These are phyloP conservation scores for Grapholita molesta DNA, from an alignment of 1,140 invertebrate genomes.

Conservation along the genomic window DNA sequence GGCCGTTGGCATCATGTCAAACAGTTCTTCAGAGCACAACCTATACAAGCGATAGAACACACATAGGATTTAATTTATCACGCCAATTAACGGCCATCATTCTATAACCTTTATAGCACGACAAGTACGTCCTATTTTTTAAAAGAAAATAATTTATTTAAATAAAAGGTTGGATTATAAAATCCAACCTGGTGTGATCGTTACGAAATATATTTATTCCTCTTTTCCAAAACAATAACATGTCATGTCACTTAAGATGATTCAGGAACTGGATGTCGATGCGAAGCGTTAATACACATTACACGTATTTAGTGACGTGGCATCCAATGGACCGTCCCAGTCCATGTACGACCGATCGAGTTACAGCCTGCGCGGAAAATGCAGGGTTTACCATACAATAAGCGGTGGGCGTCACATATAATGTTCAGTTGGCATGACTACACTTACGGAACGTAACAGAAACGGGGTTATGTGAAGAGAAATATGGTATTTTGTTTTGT, in stretches of 20 bases:
- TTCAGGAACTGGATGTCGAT: background rate
- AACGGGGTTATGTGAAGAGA: background rate
- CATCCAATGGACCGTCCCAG: constrained; percentile 48
- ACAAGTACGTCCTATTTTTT: too few species aligned
- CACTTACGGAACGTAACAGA: background rate
- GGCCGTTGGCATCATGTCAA: too few species aligned
- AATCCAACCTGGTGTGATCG: background rate
- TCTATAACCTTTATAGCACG: too few species aligned
- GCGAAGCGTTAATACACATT: constrained; percentile 25
- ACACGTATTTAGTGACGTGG: constrained; percentile 23
- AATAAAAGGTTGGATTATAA: too few species aligned
- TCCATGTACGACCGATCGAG: constrained; percentile 47
- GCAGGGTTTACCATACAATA: constrained; percentile 65
- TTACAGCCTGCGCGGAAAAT: constrained; percentile 36
- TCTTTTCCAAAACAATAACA: background rate
- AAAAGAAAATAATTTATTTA: too few species aligned
- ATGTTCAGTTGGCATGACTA: constrained; percentile 24
- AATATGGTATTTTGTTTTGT: background rate
- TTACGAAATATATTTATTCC: background rate
- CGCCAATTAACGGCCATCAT: too few species aligned
- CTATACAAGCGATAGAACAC: too few species aligned
- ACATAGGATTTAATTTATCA: too few species aligned
- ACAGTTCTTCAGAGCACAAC: too few species aligned
- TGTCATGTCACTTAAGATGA: background rate
- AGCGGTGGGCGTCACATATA: constrained; percentile 44